Percentiles rank a stretch among this genome's conserved stretches.
Evolutionary conservation across 92 coral and sea anemone genomes (phyloP).

Genomic region (Zoanthus sansibaricus): DNA sequence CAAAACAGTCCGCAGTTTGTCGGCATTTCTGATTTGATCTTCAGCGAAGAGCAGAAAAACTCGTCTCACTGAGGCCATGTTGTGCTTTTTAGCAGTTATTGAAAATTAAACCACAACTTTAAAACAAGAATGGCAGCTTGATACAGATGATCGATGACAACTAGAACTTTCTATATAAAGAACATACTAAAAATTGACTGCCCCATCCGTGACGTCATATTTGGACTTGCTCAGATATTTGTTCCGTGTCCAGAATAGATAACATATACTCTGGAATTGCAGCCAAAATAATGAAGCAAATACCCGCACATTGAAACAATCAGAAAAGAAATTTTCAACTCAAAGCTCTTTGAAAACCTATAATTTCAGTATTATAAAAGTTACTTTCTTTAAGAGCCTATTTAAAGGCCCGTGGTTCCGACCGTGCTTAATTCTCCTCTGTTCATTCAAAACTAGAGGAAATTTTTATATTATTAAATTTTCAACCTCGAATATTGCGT

Average conservation of each 20-base stretch:
- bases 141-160: slow-evolving; percentile 1
- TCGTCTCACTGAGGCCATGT: slow-evolving; percentile 42
- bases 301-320: not conserved
- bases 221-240: not conserved
- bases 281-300: not conserved
- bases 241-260: not conserved
- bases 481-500: too few species aligned
- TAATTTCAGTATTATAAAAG: not conserved
- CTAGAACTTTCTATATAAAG: not conserved
- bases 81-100: not conserved
- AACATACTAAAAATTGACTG: not conserved
- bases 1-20: slow-evolving; percentile 76
- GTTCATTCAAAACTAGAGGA: too few species aligned
- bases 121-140: not conserved
- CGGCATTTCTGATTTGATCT: slow-evolving; percentile 68
- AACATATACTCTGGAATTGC: not conserved
- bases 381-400: too few species aligned
- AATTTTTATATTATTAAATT: too few species aligned
- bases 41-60: slow-evolving; percentile 71
- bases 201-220: not conserved
- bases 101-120: not conserved
- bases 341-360: not conserved
- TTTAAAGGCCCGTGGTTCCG: too few species aligned
- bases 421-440: too few species aligned
- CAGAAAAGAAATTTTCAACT: not conserved